Percentiles rank a stretch among this genome's conserved stretches.
Evolutionary conservation across 2,113 vertebrate genomes (phyloP).

Genomic region (Lophura nycthemera): DNA sequence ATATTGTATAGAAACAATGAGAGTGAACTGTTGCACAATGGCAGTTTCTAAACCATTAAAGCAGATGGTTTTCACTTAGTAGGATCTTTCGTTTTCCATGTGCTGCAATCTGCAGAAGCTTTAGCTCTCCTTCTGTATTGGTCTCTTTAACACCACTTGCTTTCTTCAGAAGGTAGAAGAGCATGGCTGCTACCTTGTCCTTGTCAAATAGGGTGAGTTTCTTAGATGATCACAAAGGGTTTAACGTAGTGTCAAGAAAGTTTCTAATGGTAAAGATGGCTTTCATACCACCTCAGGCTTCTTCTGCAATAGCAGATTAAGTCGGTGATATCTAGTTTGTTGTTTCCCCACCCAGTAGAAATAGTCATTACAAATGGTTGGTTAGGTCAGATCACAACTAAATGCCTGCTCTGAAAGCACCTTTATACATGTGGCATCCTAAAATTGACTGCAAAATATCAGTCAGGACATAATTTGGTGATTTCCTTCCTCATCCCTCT

Average conservation of each 20-base stretch:
- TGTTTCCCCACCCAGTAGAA: background rate
- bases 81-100: background rate
- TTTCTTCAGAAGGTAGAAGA: background rate
- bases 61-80: background rate
- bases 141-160: background rate
- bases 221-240: background rate
- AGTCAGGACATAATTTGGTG: background rate
- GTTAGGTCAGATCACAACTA: background rate
- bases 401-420: background rate
- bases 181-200: background rate
- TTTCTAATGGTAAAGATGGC: background rate
- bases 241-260: background rate
- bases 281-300: background rate
- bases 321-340: background rate
- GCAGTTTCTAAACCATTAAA: background rate
- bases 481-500: no score
- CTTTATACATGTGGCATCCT: background rate
- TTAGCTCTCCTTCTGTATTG: background rate
- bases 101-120: background rate
- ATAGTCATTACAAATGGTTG: background rate
- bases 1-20: background rate
- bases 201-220: background rate
- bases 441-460: background rate
- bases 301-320: background rate
- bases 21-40: background rate